Evolutionary conservation across 2,113 vertebrate species (phyloP).

Genomic region (Ailuropoda melanoleuca): DNA sequence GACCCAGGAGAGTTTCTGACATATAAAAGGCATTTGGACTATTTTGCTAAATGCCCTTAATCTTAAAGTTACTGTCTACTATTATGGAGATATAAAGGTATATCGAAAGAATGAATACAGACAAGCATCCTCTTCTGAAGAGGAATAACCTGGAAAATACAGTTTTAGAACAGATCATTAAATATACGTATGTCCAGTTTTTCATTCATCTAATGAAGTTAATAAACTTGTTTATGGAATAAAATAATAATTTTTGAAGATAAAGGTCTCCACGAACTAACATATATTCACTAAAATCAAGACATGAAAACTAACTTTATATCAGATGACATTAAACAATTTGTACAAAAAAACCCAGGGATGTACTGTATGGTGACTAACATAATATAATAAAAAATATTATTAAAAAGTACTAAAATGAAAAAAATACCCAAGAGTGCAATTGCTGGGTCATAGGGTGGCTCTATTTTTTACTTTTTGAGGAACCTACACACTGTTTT

Average conservation of each 20-base stretch:
- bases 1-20: not conserved
- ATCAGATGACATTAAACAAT: not conserved
- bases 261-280: not conserved
- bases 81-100: not conserved
- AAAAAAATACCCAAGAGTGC: too few relatives aligned
- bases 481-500: too few relatives aligned
- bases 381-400: too few relatives aligned
- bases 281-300: not conserved
- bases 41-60: not conserved
- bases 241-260: not conserved
- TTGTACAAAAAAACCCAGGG: not conserved
- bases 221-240: not conserved
- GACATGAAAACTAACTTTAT: not conserved
- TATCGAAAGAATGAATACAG: not conserved
- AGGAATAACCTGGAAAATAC: not conserved
- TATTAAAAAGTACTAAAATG: too few relatives aligned
- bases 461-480: too few relatives aligned
- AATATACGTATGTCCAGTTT: not conserved
- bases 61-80: not conserved
- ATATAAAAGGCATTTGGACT: not conserved
- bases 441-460: too few relatives aligned
- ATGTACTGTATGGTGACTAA: too few relatives aligned
- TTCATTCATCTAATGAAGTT: not conserved
- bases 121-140: not conserved
- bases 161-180: slow-evolving; percentile 8